Evolutionary conservation across 1,140 invertebrate species (phyloP).

Genomic region (Wiebesia pumilae): DNA sequence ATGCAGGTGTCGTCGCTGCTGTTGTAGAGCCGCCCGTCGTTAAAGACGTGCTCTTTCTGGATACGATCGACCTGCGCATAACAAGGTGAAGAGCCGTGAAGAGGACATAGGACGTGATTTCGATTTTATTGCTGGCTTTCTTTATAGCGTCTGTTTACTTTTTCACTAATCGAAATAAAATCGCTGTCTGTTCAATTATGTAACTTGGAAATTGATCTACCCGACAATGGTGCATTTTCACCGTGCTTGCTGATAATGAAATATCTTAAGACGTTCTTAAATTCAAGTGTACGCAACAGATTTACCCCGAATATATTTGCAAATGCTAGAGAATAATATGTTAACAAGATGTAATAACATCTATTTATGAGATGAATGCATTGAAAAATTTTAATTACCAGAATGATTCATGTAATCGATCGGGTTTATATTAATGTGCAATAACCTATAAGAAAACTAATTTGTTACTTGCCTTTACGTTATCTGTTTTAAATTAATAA

Average conservation of each 20-base stretch:
- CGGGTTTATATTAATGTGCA: background rate
- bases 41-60: constrained; percentile 43
- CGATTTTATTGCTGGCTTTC: background rate
- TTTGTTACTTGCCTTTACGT: background rate
- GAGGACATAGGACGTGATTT: background rate
- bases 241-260: no score
- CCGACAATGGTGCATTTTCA: no score
- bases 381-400: background rate
- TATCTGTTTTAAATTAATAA: background rate
- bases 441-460: background rate
- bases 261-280: no score
- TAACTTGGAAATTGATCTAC: no score
- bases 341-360: background rate
- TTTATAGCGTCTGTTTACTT: background rate
- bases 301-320: no score
- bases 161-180: no score
- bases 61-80: constrained; percentile 45
- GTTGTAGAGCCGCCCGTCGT: constrained; percentile 12
- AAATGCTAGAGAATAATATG: no score
- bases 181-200: background rate
- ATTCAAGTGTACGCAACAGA: no score
- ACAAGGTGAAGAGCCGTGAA: constrained; percentile 27
- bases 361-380: background rate
- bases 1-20: background rate
- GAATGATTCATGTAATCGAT: background rate